Conservation (phyloP, 2,888 invertebrate genomes). For the Leptarthrus brevirostris region DNA sequence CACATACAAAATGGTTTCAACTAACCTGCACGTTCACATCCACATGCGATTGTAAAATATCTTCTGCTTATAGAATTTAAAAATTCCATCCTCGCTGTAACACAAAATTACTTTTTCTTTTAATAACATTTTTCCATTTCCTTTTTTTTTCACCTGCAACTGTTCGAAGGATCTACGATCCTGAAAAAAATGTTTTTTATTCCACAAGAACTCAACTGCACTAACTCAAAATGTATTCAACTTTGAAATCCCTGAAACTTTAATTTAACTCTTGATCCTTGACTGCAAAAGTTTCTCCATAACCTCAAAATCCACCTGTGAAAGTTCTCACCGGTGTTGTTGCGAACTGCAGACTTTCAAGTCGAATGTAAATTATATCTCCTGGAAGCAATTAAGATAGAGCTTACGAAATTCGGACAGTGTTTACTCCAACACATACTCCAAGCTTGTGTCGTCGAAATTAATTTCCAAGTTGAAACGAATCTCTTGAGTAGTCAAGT, state of each 20-base stretch:
- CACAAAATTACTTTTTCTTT: too few relatives aligned
- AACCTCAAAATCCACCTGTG: slow-evolving; percentile 43
- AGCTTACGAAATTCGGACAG: slow-evolving; percentile 24
- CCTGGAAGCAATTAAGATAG: slow-evolving; percentile 34
- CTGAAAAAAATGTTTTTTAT: too few relatives aligned
- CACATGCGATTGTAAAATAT: too few relatives aligned
- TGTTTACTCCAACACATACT: slow-evolving; percentile 24
- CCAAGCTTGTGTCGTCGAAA: slow-evolving; percentile 4
- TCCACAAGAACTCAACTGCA: slow-evolving; percentile 12
- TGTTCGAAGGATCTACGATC: too few relatives aligned
- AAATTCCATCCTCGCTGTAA: too few relatives aligned
- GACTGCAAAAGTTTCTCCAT: slow-evolving; percentile 40
- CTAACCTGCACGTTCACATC: too few relatives aligned
- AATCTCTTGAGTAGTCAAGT: background rate
- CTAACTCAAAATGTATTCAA: slow-evolving; percentile 37
- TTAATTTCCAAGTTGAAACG: slow-evolving; percentile 23
- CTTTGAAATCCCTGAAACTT: slow-evolving; percentile 29
- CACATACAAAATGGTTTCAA: too few relatives aligned
- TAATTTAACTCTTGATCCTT: slow-evolving; percentile 45
- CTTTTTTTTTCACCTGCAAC: too few relatives aligned
- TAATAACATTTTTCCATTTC: too few relatives aligned
- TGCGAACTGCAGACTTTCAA: slow-evolving; percentile 32
- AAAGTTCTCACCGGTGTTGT: slow-evolving; percentile 42
- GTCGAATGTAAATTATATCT: slow-evolving; percentile 43
- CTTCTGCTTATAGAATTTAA: too few relatives aligned